Base-by-base conservation (phyloP, 2,113 vertebrate genomes). In the Coreoperca whiteheadi region DNA sequence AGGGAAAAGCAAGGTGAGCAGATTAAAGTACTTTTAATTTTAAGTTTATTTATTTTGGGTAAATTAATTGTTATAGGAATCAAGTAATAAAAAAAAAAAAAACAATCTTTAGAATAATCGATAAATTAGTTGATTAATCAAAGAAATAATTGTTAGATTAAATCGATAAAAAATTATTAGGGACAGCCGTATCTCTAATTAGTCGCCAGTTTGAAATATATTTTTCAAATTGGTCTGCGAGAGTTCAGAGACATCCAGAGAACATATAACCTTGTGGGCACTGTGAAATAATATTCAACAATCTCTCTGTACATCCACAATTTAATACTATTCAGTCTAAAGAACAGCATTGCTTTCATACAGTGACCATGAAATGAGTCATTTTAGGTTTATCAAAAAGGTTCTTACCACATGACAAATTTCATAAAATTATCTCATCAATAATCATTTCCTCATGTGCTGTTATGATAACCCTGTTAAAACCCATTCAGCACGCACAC, bases 231-330 rank as follows among this genome's bases (percentile, higher is more conserved):
- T 43, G 32, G 46, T 61, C 8, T 16, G 7, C 11, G 12, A 37
- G 32, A 43, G 32, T 76, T 67, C 63, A 79, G 46, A 79, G 20
- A 61, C 34, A 34, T 59, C 3, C 18, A 30, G 16, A 70, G 15
- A 79, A 37, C 15, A 65, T 16, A 39, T 5, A 34, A 71, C 34
- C 23, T 54, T 12, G 8, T 41, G 20, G 43, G 34, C 4, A 4
- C 14, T 39, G 66, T 30, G 1, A 65, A 59, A 48, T 16, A 41
- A 56, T 15, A 16, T 57, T 50, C 30, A 68, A 71, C 57, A 34
- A 57, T 43, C 32, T 16, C 18, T 54, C 32, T 60, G 18, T 43
- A 30, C 32, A 32, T 60, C 41, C 18, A 25, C 37, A 18, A 28
- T 0, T 25, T 16, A 41, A 70, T 57, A 59, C 2, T 21, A 14